A percentile compares a stretch with the other conserved stretches of the same genome.
phyloP scores from a whole-genome alignment of 2,113 vertebrate genomes.

The Cisticola juncidis region DNA sequence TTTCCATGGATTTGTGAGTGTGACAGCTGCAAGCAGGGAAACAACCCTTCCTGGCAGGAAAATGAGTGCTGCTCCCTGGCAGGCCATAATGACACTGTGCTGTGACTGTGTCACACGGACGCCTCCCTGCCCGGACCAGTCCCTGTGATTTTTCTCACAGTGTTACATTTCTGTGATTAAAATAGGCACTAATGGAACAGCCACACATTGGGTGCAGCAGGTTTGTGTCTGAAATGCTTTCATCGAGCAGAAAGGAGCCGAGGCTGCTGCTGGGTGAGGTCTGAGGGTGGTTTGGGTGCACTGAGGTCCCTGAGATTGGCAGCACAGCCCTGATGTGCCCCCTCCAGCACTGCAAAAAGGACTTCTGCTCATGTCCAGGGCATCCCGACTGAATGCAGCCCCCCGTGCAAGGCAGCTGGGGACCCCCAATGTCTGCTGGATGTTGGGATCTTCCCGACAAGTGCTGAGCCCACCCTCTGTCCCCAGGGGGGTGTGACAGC shows the following conservation, averaged over 20 bases:
- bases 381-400: not conserved
- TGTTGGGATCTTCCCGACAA: not conserved
- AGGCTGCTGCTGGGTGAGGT: not conserved
- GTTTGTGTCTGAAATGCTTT: not conserved
- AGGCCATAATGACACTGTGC: not conserved
- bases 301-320: not conserved
- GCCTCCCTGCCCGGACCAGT: not conserved
- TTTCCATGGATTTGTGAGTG: not conserved
- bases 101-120: not conserved
- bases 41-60: not conserved
- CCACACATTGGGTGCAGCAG: not conserved
- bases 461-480: too few relatives aligned
- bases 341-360: not conserved
- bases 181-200: not conserved
- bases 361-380: rapidly evolving
- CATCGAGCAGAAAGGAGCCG: not conserved
- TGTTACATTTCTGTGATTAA: not conserved
- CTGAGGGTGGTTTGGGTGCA: not conserved
- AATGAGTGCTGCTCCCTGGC: not conserved
- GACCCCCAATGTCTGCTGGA: not conserved
- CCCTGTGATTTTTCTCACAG: not conserved
- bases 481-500: not conserved
- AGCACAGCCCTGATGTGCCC: rapidly evolving
- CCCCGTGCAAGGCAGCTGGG: rapidly evolving
- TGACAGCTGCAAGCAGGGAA: not conserved